These are phyloP conservation scores for Nephrocerus scutellatus DNA, from an alignment of 2,888 invertebrate species.

Conservation along the genomic window DNA sequence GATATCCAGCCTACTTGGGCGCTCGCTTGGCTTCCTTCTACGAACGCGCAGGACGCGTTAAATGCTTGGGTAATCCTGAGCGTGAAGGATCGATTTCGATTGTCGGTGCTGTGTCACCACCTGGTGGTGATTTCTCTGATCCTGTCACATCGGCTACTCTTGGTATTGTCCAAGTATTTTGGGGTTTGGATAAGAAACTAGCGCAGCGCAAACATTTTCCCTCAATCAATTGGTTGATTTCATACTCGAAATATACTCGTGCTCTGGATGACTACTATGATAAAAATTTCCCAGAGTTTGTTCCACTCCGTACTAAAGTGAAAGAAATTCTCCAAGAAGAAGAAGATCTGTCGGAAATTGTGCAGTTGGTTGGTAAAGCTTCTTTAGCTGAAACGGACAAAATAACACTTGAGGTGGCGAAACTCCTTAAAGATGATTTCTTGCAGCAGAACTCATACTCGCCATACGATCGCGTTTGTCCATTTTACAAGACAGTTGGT, in stretches of 20 bases:
- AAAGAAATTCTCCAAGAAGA: slow-evolving; percentile 96
- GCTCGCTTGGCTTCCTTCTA: slow-evolving; percentile 98
- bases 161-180: slow-evolving; percentile 98
- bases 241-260: slow-evolving; percentile 96
- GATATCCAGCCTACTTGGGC: slow-evolving; percentile 98
- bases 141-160: slow-evolving; percentile 98
- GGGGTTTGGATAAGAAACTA: slow-evolving; percentile 97
- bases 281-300: slow-evolving; percentile 94
- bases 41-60: slow-evolving; percentile 96
- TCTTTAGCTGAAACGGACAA: slow-evolving; percentile 98
- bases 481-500: slow-evolving; percentile 98
- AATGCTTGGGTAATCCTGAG: slow-evolving; percentile 94
- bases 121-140: slow-evolving; percentile 99
- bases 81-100: slow-evolving; percentile 98
- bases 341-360: slow-evolving; percentile 98
- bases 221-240: slow-evolving; percentile 99
- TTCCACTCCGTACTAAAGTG: slow-evolving; percentile 85
- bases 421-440: slow-evolving; percentile 97
- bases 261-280: slow-evolving; percentile 98
- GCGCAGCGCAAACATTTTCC: slow-evolving; percentile 99
- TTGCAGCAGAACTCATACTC: slow-evolving; percentile 98
- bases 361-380: slow-evolving; percentile 98
- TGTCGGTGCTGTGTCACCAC: slow-evolving; percentile 98
- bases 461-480: slow-evolving; percentile 92
- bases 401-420: slow-evolving; percentile 97